Evolutionary conservation across 2,797 vertebrate genomes (phyloP).

Genomic region (Steatocranus sp.): DNA sequence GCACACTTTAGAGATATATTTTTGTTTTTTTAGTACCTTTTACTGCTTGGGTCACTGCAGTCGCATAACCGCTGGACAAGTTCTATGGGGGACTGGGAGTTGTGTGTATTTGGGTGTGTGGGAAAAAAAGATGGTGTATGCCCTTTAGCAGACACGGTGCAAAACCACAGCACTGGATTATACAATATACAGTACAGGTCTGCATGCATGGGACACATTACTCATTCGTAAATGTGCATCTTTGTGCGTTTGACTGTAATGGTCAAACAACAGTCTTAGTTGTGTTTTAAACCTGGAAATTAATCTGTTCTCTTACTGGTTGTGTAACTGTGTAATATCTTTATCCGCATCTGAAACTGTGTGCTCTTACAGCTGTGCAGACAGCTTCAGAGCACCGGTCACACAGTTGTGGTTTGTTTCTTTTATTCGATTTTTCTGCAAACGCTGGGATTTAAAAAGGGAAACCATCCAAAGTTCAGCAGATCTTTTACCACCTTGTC

Average conservation of each 20-base stretch:
- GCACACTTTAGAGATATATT: conserved; percentile 47
- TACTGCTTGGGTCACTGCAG: conserved; percentile 24
- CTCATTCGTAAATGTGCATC: conserved; percentile 53
- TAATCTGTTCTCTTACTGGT: conserved; percentile 15
- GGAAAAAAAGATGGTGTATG: conserved; percentile 26
- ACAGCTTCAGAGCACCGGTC: conserved; percentile 30
- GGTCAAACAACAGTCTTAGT: conserved; percentile 27
- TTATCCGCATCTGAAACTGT: conserved; percentile 39
- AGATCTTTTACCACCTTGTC: conserved; percentile 24
- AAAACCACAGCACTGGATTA: conserved; percentile 35
- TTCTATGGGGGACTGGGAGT: conserved; percentile 53
- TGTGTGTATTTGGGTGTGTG: conserved; percentile 15
- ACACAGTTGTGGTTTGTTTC: neutral
- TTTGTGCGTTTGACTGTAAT: conserved; percentile 38
- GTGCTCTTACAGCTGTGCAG: conserved; percentile 29
- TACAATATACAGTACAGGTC: conserved; percentile 44
- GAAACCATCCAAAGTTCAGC: conserved; percentile 57
- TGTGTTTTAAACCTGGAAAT: conserved; percentile 9
- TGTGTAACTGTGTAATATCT: conserved; percentile 31
- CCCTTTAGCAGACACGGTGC: conserved; percentile 54
- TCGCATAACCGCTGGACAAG: conserved; percentile 19
- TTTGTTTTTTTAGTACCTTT: neutral
- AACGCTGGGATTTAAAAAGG: conserved; percentile 64
- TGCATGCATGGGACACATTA: conserved; percentile 54
- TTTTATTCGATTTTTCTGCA: neutral